Base-by-base conservation (phyloP, 2,888 invertebrate genomes). In the Hirtodrosophila cameraria region DNA sequence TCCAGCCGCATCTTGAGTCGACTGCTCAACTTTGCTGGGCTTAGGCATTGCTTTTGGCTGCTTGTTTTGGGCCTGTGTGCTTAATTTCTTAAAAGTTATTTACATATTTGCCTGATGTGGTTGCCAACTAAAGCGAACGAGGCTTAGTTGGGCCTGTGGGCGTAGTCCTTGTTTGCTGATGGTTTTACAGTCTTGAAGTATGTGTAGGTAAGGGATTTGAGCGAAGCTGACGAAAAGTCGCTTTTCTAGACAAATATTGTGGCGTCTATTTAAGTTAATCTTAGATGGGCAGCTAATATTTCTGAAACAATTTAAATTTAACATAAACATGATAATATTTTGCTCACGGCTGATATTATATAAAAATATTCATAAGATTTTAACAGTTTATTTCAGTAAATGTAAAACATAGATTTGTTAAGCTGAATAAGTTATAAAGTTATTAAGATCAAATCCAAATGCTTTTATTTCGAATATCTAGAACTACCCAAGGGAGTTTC, bases 61-160 rank as follows among this genome's bases (percentile, higher is more conserved):
- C 59, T 65, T 66, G 66, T 48, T 59, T 42, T 39, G 57, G 60
- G 55, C 43, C 54, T 66, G 80, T 83, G 81, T 70, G 78, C 80
- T 63, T 81, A 81, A 81, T 80, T 80, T 77, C 81, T 84, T 80
- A 81, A 84, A 84, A 81, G 84, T 78, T 81, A 81, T 81, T 81
- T 81, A 81, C 81, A 81, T 84, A 84, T 81, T 81, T 81, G 78
- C 69, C 60, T 73, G 62, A 75, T 82, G 82, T 78, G 81, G 77
- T 62, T 77, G 57, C 55, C 53, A 70, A 80, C 81, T 77, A 77
- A n/a, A 71, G 77, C 77, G 58, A 64, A 31, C 45, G 63, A 12
- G 43, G 45, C 77, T 77, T 71, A 74, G 50, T 60, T 60, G 42
- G 52, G 46, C 43, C 18, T 39, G 9, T 35, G 15, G 52, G 39